Evolutionary conservation across 2,888 invertebrate genomes (phyloP).

Genomic region (Bimastos eiseni): DNA sequence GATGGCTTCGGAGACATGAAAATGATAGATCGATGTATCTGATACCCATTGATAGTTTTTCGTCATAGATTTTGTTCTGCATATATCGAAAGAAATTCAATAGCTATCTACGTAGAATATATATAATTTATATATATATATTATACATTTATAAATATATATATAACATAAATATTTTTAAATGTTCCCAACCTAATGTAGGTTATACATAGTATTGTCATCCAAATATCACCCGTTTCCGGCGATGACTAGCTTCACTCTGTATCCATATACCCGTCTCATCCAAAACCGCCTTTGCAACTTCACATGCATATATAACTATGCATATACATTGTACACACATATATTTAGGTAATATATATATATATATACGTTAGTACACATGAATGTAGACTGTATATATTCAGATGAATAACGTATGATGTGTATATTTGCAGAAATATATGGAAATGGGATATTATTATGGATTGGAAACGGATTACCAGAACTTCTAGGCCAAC

Average conservation of each 20-base stretch:
- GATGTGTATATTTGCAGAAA: no score
- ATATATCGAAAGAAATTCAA: background rate
- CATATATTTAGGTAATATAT: background rate
- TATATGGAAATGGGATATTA: no score
- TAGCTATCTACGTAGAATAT: background rate
- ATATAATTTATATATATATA: conserved; percentile 28
- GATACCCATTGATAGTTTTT: no score
- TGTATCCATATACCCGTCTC: background rate
- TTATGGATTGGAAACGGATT: background rate
- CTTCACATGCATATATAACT: background rate
- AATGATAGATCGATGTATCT: no score
- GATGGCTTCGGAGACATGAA: no score
- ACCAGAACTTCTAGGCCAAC: background rate
- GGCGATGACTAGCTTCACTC: background rate
- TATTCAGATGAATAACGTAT: no score
- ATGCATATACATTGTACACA: background rate
- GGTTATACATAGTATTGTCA: no score
- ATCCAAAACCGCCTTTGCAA: no score
- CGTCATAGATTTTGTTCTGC: no score
- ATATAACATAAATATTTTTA: no score
- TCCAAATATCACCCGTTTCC: background rate
- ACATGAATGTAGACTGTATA: no score
- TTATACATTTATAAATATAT: background rate
- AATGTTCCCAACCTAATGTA: no score
- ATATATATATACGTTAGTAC: background rate